Evolutionary conservation across 1,140 invertebrate species (phyloP).

Genomic region (Heliconius nattereri): DNA sequence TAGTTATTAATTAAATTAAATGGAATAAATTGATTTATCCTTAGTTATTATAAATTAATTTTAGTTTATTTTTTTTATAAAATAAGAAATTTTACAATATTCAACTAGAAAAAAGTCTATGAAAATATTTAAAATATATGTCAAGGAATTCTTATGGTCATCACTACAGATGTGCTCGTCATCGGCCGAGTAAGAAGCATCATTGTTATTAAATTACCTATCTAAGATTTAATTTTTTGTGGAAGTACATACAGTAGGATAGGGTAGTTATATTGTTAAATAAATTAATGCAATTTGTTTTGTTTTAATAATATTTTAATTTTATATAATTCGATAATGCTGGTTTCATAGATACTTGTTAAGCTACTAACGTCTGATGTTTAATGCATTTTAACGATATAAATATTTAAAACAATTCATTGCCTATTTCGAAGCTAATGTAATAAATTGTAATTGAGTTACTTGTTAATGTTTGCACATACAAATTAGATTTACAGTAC

Average conservation of each 20-base stretch:
- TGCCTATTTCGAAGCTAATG: not conserved
- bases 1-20: no score
- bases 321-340: no score
- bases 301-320: no score
- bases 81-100: no score
- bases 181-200: slow-evolving; percentile 17
- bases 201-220: slow-evolving; percentile 34
- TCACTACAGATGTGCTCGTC: not conserved
- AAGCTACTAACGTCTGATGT: not conserved
- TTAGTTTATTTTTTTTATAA: no score
- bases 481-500: not conserved
- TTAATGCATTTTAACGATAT: not conserved
- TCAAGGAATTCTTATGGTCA: not conserved
- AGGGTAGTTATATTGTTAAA: not conserved
- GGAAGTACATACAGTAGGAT: slow-evolving; percentile 10
- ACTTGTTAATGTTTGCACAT: slow-evolving; percentile 7
- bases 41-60: no score
- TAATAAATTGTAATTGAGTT: not conserved
- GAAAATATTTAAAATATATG: no score
- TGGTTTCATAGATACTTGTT: not conserved
- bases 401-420: not conserved
- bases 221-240: slow-evolving; percentile 22
- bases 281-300: no score
- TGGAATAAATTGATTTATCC: no score
- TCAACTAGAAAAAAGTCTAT: no score